phyloP scores from a whole-genome alignment of 2,113 vertebrate genomes.

The Hucho hucho region DNA sequence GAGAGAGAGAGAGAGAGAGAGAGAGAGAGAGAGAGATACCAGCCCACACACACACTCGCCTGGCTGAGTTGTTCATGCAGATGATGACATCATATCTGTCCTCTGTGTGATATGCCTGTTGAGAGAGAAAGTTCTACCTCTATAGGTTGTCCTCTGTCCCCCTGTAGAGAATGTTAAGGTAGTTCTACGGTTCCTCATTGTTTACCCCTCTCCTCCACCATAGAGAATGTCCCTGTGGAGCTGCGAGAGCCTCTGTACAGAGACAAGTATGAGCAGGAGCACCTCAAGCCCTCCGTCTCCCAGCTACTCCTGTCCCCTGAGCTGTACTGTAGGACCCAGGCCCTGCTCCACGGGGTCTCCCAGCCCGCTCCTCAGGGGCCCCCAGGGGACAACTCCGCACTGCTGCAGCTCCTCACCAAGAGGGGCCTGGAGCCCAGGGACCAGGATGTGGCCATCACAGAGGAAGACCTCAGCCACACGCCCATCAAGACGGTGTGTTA shows the following conservation, averaged over 20 bases:
- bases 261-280: conserved; percentile 82
- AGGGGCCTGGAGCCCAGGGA: conserved; percentile 71
- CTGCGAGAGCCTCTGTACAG: conserved; percentile 81
- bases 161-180: not conserved
- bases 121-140: conserved; percentile 8
- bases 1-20: too few relatives aligned
- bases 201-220: conserved; percentile 18
- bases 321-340: conserved; percentile 80
- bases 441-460: conserved; percentile 72
- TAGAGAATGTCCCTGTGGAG: conserved; percentile 83
- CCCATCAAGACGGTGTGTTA: conserved; percentile 83
- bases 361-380: conserved; percentile 43
- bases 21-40: too few relatives aligned
- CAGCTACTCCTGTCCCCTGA: conserved; percentile 82
- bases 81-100: too few relatives aligned
- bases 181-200: not conserved
- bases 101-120: too few relatives aligned
- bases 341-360: conserved; percentile 52
- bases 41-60: too few relatives aligned
- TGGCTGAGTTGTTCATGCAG: too few relatives aligned
- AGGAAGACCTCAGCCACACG: conserved; percentile 76
- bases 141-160: conserved; percentile 7
- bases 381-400: conserved; percentile 61
- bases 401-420: conserved; percentile 79
- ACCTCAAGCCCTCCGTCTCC: conserved; percentile 80